A percentile compares a stretch with the other conserved stretches of the same genome.
Conservation (phyloP, 2,113 vertebrate genomes). For the Amblyopsis rosae region DNA sequence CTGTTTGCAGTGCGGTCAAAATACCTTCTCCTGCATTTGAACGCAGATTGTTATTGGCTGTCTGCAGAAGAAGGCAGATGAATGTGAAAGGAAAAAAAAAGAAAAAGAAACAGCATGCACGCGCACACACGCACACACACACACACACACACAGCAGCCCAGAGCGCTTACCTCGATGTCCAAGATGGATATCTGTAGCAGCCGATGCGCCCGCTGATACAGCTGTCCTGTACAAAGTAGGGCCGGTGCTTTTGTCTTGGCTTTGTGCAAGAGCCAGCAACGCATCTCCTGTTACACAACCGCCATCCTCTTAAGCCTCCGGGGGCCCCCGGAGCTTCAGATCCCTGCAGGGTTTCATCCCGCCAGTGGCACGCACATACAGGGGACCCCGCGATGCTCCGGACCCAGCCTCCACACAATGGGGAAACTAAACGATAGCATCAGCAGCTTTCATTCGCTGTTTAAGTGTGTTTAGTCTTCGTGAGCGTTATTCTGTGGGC, state of each 20-base stretch:
- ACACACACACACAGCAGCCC: neutral
- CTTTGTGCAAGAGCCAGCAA: neutral
- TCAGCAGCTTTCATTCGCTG: no score
- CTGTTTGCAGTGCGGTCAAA: no score
- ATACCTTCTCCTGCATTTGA: no score
- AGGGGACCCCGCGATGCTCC: neutral
- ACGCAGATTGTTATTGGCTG: no score
- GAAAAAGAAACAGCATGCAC: neutral
- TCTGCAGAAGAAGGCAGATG: no score
- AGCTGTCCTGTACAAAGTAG: constrained; percentile 10
- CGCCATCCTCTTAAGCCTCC: constrained; percentile 32
- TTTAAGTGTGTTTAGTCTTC: constrained; percentile 3
- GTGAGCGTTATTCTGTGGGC: no score
- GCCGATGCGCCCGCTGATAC: constrained; percentile 40
- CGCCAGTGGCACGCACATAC: constrained; percentile 19
- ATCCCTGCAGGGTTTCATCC: constrained; percentile 22
- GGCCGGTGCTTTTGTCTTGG: neutral
- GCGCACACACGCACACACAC: neutral
- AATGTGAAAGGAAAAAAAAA: no score
- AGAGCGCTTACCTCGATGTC: neutral
- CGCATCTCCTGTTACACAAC: constrained; percentile 32
- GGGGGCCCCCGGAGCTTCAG: constrained; percentile 4
- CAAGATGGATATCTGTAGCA: constrained; percentile 38
- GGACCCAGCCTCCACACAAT: constrained; percentile 12
- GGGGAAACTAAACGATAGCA: no score